Evolutionary conservation across 1,140 invertebrate genomes (phyloP).

Genomic region (Megalopta genalis): DNA sequence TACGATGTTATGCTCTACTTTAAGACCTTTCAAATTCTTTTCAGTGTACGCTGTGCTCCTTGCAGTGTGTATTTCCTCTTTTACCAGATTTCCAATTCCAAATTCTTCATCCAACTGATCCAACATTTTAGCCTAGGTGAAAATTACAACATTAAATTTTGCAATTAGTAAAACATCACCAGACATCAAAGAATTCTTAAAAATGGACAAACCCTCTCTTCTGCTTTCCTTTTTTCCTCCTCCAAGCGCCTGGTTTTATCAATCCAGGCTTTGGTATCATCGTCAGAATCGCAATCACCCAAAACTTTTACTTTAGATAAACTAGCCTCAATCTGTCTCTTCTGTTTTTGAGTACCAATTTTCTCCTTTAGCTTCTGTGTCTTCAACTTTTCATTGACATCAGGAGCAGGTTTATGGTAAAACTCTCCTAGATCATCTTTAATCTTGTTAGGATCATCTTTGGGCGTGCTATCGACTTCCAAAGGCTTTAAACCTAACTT

Average conservation of each 20-base stretch:
- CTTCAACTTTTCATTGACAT: constrained; percentile 87
- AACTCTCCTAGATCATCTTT: constrained; percentile 93
- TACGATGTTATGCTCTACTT: constrained; percentile 92
- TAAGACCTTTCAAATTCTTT: constrained; percentile 89
- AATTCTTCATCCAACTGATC: constrained; percentile 98
- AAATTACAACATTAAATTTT: constrained; percentile 21
- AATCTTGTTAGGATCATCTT: constrained; percentile 81
- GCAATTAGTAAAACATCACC: background rate
- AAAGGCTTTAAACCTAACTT: constrained; percentile 97
- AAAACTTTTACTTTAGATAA: constrained; percentile 84
- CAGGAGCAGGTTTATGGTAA: constrained; percentile 94
- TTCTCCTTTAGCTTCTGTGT: constrained; percentile 92
- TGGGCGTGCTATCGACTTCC: constrained; percentile 82
- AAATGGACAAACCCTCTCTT: constrained; percentile 86
- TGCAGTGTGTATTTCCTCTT: constrained; percentile 86
- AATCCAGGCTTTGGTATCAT: constrained; percentile 90
- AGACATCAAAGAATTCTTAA: background rate
- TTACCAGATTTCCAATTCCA: constrained; percentile 91
- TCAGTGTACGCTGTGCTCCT: constrained; percentile 84
- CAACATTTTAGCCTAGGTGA: constrained; percentile 88
- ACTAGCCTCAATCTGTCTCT: constrained; percentile 86
- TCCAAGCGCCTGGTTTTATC: constrained; percentile 88
- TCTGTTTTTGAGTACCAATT: constrained; percentile 88
- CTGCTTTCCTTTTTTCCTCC: constrained; percentile 91
- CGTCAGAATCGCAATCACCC: constrained; percentile 88